A percentile compares a stretch with the other conserved stretches of the same genome.
These are phyloP conservation scores for Oligia fasciuncula DNA, from an alignment of 2,888 invertebrate genomes.

Conservation along the genomic window DNA sequence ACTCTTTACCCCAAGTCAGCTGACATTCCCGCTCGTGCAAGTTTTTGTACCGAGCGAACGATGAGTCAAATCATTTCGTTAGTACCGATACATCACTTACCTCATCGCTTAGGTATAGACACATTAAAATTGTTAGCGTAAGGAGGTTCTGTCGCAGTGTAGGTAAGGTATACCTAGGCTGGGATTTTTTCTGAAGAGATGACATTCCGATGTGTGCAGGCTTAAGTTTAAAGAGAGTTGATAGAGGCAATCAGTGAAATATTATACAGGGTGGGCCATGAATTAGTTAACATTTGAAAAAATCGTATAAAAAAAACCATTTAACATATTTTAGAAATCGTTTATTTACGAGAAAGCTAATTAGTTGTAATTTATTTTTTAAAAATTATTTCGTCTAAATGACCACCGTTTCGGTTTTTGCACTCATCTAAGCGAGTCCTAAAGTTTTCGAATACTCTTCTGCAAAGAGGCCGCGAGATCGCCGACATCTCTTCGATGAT, in stretches of 20 bases:
- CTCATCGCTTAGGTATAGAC: conserved; percentile 41
- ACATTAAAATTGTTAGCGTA: conserved; percentile 47
- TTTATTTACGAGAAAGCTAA: too few species aligned
- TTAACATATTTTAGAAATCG: too few species aligned
- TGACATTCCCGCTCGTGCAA: conserved; percentile 79
- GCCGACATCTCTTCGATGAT: too few species aligned
- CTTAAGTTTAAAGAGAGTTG: background rate
- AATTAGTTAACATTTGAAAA: too few species aligned
- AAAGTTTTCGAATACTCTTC: too few species aligned
- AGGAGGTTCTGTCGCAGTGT: background rate
- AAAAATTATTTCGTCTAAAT: too few species aligned
- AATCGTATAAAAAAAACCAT: too few species aligned
- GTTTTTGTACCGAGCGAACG: conserved; percentile 74
- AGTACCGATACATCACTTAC: conserved; percentile 53
- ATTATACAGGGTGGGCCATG: too few species aligned
- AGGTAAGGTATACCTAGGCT: background rate
- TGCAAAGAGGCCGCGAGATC: too few species aligned
- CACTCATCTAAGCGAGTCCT: too few species aligned
- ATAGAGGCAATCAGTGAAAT: background rate
- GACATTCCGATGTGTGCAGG: background rate
- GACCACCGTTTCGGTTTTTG: too few species aligned
- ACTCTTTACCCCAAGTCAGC: conserved; percentile 23
- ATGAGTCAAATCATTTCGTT: conserved; percentile 78
- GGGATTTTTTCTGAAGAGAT: background rate
- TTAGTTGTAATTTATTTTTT: too few species aligned